Percentiles rank a stretch among this genome's conserved stretches.
Evolutionary conservation across 2,113 vertebrate genomes (phyloP).

Genomic region (Copsychus sechellarum): DNA sequence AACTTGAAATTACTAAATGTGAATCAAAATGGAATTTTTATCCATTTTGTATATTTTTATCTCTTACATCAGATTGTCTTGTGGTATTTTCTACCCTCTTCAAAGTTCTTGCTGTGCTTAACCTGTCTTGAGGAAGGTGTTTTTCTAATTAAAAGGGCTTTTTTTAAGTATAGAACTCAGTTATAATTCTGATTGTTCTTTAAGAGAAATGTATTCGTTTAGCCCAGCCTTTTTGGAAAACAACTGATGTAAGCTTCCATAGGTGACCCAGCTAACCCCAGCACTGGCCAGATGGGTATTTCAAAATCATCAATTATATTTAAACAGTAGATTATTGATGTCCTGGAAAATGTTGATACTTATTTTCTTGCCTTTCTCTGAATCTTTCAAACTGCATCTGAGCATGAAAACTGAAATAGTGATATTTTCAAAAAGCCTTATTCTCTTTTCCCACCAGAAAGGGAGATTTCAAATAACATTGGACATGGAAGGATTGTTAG

Average conservation of each 20-base stretch:
- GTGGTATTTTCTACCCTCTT: not conserved
- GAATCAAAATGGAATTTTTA: not conserved
- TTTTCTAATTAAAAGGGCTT: not conserved
- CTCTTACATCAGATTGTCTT: not conserved
- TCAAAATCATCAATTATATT: not conserved
- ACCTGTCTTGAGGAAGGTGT: not conserved
- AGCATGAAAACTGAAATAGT: not conserved
- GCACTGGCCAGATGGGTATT: not conserved
- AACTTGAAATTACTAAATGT: not conserved
- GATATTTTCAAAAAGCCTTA: not conserved
- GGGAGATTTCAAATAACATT: rapidly evolving
- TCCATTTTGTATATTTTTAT: not conserved
- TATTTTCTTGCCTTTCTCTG: not conserved
- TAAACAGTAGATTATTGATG: not conserved
- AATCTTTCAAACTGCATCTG: not conserved
- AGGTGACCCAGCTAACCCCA: not conserved
- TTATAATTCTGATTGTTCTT: not conserved
- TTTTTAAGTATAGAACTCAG: not conserved
- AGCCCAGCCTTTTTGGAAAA: not conserved
- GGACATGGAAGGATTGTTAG: not conserved
- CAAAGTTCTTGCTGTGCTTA: not conserved
- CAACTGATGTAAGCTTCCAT: not conserved
- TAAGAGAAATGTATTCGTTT: not conserved
- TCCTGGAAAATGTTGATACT: not conserved
- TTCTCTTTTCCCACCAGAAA: not conserved